Evolutionary conservation across 2,797 vertebrate genomes (phyloP).

Genomic region (Hylomyscus alleni): DNA sequence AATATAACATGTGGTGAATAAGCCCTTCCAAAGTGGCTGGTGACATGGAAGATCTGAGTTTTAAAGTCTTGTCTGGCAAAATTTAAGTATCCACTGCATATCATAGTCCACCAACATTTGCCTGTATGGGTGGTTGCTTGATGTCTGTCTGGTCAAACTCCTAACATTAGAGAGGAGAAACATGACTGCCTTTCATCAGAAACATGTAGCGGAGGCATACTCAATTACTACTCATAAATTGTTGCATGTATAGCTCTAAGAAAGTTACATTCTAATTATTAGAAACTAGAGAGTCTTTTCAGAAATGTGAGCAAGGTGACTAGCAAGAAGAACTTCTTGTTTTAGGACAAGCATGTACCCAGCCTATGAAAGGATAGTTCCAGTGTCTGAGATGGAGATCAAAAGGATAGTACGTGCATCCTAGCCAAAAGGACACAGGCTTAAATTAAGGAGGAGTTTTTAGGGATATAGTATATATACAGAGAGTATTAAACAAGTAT

Average conservation of each 20-base stretch:
- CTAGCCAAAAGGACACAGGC: not conserved
- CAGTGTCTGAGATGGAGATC: not conserved
- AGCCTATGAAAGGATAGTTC: not conserved
- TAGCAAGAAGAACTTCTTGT: not conserved
- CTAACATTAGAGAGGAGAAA: not conserved
- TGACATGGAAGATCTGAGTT: not conserved
- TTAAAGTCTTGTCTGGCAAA: not conserved
- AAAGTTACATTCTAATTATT: not conserved
- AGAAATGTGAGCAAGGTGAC: not conserved
- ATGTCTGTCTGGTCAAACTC: not conserved
- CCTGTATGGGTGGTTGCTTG: not conserved
- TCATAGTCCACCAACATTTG: not conserved
- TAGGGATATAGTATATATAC: not conserved
- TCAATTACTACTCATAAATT: not conserved
- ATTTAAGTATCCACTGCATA: not conserved
- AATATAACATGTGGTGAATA: not conserved
- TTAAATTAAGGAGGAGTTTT: not conserved
- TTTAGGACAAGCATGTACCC: not conserved
- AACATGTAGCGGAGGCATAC: slow-evolving; percentile 5
- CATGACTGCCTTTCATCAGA: not conserved
- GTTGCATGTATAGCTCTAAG: not conserved
- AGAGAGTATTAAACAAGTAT: not conserved
- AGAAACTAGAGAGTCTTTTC: slow-evolving; percentile 10
- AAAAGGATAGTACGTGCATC: not conserved
- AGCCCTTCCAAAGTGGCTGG: not conserved